Evolutionary conservation across 2,888 invertebrate genomes (phyloP).

Genomic region (Caenorhabditis doughertyi): DNA sequence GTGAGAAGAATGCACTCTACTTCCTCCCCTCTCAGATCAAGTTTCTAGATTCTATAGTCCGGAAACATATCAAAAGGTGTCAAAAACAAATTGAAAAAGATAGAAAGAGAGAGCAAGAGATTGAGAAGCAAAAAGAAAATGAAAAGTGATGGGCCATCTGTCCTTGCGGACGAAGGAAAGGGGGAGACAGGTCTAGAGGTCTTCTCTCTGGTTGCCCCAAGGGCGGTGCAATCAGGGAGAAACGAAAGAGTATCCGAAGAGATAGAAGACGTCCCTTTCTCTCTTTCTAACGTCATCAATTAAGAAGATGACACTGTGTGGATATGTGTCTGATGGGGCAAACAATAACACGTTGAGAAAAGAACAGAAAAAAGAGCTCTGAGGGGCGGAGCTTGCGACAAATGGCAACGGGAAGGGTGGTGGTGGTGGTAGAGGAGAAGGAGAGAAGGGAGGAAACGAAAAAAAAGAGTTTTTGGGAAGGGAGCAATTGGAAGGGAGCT

Average conservation of each 20-base stretch:
- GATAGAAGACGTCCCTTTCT: constrained; percentile 2
- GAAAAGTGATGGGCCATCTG: constrained; percentile 49
- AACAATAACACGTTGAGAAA: constrained; percentile 44
- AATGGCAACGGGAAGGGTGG: constrained; percentile 18
- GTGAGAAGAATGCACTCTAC: not conserved
- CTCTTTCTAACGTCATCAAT: constrained; percentile 11
- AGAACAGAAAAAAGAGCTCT: constrained; percentile 3
- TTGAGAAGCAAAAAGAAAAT: not conserved
- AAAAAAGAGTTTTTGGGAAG: constrained; percentile 26
- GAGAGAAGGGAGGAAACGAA: constrained; percentile 6
- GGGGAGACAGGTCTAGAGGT: constrained; percentile 5
- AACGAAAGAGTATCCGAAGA: not conserved
- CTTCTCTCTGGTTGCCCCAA: too few species aligned
- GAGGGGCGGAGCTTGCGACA: constrained; percentile 35
- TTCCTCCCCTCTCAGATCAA: too few species aligned
- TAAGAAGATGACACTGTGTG: constrained; percentile 30
- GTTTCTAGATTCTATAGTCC: too few species aligned
- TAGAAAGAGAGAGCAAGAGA: constrained; percentile 1
- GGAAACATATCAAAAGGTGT: constrained; percentile 42
- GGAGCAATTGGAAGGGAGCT: constrained; percentile 26
- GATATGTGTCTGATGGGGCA: not conserved
- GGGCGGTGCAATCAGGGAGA: constrained; percentile 28
- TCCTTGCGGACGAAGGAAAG: constrained; percentile 15
- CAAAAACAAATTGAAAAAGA: constrained; percentile 41
- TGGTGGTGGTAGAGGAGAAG: constrained; percentile 6